A percentile compares a stretch with the other conserved stretches of the same genome.
These are phyloP conservation scores for Piaya cayana DNA, from an alignment of 2,113 vertebrate species.

Conservation along the genomic window DNA sequence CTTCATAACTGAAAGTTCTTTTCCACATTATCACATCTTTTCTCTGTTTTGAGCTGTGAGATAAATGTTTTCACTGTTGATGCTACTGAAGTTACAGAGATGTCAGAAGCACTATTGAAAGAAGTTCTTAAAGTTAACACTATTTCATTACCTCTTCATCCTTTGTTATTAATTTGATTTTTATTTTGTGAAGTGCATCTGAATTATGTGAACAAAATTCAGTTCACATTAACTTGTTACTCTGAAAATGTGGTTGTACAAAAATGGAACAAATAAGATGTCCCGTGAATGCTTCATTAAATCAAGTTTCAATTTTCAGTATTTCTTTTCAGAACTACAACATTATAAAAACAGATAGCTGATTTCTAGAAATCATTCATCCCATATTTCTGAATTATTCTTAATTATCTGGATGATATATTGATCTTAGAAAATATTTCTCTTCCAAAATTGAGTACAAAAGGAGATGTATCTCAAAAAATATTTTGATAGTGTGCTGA, in stretches of 20 bases:
- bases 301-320: conserved; percentile 56
- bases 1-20: neutral
- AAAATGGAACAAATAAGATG: conserved; percentile 18
- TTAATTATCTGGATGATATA: conserved; percentile 22
- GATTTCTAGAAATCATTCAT: conserved; percentile 41
- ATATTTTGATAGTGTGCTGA: neutral
- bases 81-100: neutral
- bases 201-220: conserved; percentile 3
- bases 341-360: conserved; percentile 31
- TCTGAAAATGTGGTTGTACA: neutral
- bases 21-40: neutral
- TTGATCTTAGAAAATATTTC: conserved; percentile 26
- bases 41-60: neutral
- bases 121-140: neutral
- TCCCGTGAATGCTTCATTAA: conserved; percentile 43
- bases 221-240: conserved; percentile 13
- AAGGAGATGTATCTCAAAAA: conserved; percentile 37
- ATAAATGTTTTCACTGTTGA: neutral
- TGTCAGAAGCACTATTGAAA: neutral
- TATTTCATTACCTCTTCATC: conserved; percentile 5
- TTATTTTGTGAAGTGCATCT: neutral
- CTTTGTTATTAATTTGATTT: conserved; percentile 6
- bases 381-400: conserved; percentile 6
- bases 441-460: conserved; percentile 47
- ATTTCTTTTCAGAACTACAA: conserved; percentile 26